phyloP scores from a whole-genome alignment of 2,113 vertebrate genomes.

The Podarcis cretensis region DNA sequence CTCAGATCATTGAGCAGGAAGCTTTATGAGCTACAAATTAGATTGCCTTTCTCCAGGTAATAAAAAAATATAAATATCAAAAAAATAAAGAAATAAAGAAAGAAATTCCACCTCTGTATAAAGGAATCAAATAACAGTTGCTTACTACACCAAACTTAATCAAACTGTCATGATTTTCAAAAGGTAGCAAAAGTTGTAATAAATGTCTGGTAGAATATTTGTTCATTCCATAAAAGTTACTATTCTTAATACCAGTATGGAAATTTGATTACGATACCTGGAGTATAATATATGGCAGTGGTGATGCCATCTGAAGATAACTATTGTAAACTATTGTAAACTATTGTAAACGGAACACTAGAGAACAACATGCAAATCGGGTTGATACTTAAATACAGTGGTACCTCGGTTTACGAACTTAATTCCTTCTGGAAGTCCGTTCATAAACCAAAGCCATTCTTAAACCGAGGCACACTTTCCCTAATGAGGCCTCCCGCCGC shows the following conservation, averaged over 20 bases:
- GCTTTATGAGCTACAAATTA: conserved; percentile 2
- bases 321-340: too few relatives aligned
- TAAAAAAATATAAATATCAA: conserved; percentile 12
- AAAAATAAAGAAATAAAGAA: too few relatives aligned
- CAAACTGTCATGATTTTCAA: background rate
- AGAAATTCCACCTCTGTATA: background rate
- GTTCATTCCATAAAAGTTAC: background rate
- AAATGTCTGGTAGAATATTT: background rate
- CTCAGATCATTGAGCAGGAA: background rate
- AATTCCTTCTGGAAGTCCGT: too few relatives aligned
- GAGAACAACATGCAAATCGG: background rate
- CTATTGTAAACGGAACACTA: too few relatives aligned
- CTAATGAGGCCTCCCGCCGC: too few relatives aligned
- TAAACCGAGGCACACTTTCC: too few relatives aligned
- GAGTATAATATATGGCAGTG: background rate
- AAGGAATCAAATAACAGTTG: conserved; percentile 31
- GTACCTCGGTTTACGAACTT: too few relatives aligned
- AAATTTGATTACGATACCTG: conserved; percentile 1
- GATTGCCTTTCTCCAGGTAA: background rate
- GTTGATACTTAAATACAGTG: background rate
- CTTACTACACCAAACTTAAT: conserved; percentile 2
- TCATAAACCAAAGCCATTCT: too few relatives aligned
- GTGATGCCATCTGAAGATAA: background rate
- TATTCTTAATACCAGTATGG: background rate
- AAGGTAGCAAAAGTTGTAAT: conserved; percentile 8